phyloP scores from a whole-genome alignment of 1,140 invertebrate species.

The Ruditapes philippinarum region DNA sequence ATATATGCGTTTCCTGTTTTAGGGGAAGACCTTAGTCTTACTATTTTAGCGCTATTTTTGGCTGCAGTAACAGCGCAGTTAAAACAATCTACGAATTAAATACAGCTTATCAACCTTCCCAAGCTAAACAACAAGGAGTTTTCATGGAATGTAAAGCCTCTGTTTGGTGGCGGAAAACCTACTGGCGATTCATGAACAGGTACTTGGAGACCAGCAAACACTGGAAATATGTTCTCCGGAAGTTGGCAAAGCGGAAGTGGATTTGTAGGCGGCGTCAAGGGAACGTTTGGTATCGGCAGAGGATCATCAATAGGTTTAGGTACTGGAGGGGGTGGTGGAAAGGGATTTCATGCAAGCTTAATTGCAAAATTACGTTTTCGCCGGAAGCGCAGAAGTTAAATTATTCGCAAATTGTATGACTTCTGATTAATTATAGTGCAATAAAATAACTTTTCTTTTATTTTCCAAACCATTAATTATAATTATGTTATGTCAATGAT shows the following conservation, averaged over 20 bases:
- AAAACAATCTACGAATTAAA: no score
- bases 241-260: background rate
- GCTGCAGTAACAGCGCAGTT: background rate
- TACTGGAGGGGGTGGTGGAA: background rate
- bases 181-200: background rate
- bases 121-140: background rate
- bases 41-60: background rate
- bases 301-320: background rate
- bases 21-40: background rate
- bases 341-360: background rate
- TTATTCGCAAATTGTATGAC: background rate
- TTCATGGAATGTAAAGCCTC: background rate
- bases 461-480: no score
- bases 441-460: no score
- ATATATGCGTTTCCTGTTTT: no score
- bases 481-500: no score
- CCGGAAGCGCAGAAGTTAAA: background rate
- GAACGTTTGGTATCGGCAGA: background rate
- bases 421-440: no score
- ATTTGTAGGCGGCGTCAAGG: background rate
- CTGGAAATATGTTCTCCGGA: background rate
- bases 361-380: background rate
- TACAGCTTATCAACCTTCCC: no score
- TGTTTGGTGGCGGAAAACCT: background rate
- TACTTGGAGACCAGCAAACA: background rate